Evolutionary conservation across 2,797 vertebrate genomes (phyloP).

Genomic region (Danionella dracula): DNA sequence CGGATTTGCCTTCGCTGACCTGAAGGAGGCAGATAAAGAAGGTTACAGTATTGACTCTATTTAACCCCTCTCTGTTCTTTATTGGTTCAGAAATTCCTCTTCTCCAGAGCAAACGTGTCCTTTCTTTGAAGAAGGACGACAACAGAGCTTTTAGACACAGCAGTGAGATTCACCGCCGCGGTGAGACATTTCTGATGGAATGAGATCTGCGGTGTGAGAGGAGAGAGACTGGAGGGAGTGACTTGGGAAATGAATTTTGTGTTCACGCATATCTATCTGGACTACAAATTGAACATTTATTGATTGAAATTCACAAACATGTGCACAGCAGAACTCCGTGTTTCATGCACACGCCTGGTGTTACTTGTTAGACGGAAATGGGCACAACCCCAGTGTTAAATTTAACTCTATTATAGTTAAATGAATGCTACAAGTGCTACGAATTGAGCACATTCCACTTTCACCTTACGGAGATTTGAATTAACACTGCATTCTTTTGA

Average conservation of each 20-base stretch:
- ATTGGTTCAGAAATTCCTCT: constrained; percentile 33
- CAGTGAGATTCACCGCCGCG: constrained; percentile 53
- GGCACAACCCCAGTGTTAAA: too few relatives aligned
- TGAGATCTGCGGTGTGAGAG: constrained; percentile 48
- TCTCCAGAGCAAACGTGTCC: constrained; percentile 47
- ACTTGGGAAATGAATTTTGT: not conserved
- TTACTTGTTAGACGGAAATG: too few relatives aligned
- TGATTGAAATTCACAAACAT: too few relatives aligned
- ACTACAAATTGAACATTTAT: too few relatives aligned
- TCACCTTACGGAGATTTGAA: too few relatives aligned
- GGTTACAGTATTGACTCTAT: constrained; percentile 1
- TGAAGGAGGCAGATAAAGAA: not conserved
- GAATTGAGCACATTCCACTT: too few relatives aligned
- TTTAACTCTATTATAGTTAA: too few relatives aligned
- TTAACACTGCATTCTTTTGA: too few relatives aligned
- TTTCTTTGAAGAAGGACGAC: constrained; percentile 48
- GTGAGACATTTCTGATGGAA: constrained; percentile 63
- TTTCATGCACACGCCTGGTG: too few relatives aligned
- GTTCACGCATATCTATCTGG: too few relatives aligned
- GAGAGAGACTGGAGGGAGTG: not conserved
- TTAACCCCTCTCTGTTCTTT: constrained; percentile 22
- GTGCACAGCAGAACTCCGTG: too few relatives aligned
- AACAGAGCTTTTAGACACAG: constrained; percentile 48
- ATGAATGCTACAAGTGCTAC: too few relatives aligned
- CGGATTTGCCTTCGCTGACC: not conserved